Evolutionary conservation across 2,113 vertebrate species (phyloP).

Genomic region (Gobio gobio): DNA sequence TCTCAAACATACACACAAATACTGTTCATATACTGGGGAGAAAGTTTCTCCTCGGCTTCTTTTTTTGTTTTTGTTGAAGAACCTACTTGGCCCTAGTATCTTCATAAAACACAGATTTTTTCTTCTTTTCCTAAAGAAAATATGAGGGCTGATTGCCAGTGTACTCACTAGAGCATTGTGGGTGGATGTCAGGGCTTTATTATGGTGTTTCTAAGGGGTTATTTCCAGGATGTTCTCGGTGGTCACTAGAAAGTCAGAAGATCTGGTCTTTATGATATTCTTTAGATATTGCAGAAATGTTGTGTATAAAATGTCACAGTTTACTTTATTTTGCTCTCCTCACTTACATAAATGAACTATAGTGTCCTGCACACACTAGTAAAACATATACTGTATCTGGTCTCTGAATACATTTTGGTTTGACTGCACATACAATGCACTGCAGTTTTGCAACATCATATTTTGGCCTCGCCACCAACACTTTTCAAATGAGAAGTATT

Average conservation of each 20-base stretch:
- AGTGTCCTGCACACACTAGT: too few species aligned
- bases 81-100: neutral
- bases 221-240: neutral
- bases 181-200: neutral
- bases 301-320: too few species aligned
- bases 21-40: neutral
- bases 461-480: too few species aligned
- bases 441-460: neutral
- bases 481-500: too few species aligned
- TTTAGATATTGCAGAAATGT: neutral
- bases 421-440: neutral
- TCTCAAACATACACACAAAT: slow-evolving; percentile 8
- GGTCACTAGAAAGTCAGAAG: neutral
- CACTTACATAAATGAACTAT: too few species aligned
- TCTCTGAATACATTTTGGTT: too few species aligned
- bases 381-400: too few species aligned
- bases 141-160: neutral
- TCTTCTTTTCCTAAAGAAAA: neutral
- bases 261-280: neutral
- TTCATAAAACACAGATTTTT: neutral
- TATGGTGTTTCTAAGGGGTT: neutral
- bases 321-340: too few species aligned
- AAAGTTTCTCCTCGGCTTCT: neutral
- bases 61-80: neutral
- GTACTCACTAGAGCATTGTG: neutral